phyloP scores from a whole-genome alignment of 1,140 invertebrate genomes.

The Reticulitermes speratus region DNA sequence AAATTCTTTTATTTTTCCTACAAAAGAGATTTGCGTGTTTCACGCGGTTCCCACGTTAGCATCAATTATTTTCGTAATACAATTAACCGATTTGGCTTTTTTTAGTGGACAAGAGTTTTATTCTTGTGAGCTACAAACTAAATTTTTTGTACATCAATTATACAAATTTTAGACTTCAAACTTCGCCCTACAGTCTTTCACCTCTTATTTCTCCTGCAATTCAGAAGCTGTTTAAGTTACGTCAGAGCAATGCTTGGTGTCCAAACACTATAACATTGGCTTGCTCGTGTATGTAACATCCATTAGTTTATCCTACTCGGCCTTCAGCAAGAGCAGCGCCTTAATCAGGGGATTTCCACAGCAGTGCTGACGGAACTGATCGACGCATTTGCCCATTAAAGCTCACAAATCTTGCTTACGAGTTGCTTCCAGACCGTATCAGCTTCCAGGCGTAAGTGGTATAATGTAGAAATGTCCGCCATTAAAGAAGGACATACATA shows the following conservation, averaged over 20 bases:
- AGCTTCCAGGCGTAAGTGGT: not conserved
- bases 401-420: not conserved
- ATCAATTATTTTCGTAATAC: no score
- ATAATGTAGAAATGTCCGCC: not conserved
- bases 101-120: no score
- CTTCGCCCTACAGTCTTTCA: not conserved
- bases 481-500: no score
- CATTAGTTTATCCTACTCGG: not conserved
- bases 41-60: no score
- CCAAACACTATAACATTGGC: not conserved
- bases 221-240: not conserved
- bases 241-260: not conserved
- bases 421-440: not conserved
- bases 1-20: no score
- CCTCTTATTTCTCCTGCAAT: no score
- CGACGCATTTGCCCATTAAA: not conserved
- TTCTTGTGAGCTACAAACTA: no score
- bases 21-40: no score
- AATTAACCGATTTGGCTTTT: no score
- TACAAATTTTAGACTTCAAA: no score
- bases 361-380: not conserved
- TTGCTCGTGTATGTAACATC: not conserved
- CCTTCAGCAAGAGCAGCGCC: not conserved
- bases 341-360: not conserved
- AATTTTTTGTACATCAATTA: no score